Percentiles rank a stretch among this genome's conserved stretches.
These are phyloP conservation scores for Myiothlypis chrysogaster DNA, from an alignment of 2,797 vertebrate genomes.

Conservation along the genomic window DNA sequence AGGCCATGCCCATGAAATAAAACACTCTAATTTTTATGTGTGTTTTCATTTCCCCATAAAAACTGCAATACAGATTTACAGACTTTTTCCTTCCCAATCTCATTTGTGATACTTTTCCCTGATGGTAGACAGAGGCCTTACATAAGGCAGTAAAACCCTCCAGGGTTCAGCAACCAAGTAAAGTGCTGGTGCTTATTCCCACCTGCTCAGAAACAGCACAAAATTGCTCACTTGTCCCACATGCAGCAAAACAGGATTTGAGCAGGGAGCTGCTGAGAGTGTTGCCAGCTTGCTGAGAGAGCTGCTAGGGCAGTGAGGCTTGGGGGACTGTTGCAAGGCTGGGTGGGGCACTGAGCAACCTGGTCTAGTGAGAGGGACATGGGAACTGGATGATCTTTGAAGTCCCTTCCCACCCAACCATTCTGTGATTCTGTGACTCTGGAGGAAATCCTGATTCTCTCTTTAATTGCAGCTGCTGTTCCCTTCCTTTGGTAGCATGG, in stretches of 20 bases:
- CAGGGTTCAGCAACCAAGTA: neutral
- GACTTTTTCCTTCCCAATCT: neutral
- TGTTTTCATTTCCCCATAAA: neutral
- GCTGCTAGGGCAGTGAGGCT: neutral
- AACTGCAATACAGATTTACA: neutral
- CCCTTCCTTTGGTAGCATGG: rapidly evolving
- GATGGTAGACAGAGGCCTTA: neutral
- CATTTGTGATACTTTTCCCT: neutral
- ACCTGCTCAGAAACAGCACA: neutral
- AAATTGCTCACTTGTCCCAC: neutral
- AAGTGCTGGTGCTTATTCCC: neutral
- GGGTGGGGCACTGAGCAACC: neutral
- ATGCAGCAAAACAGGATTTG: neutral
- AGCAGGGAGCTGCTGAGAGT: neutral
- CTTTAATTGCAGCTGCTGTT: neutral
- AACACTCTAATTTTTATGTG: neutral
- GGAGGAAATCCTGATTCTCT: neutral
- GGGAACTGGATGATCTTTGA: neutral
- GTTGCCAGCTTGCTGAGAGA: neutral
- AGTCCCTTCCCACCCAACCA: neutral
- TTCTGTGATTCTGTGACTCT: neutral
- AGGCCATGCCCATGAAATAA: neutral
- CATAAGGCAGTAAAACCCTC: neutral
- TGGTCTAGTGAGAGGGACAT: neutral
- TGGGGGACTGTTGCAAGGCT: neutral